Base-by-base conservation (phyloP, 1,140 invertebrate genomes). In the Holcopasites calliopsidis region DNA sequence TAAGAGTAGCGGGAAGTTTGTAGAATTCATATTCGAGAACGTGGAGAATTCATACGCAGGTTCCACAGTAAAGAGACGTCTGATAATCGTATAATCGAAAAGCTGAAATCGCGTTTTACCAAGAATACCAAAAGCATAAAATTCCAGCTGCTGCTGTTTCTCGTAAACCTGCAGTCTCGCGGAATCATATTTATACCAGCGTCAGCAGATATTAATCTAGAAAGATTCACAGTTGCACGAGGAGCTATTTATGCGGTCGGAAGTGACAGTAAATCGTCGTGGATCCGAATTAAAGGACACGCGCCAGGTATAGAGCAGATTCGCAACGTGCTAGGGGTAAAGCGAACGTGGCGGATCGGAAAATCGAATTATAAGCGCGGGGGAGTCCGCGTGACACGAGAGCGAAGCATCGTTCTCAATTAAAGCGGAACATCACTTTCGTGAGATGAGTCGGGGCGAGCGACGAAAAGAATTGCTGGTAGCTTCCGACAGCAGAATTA, bases 351-450 rank as follows among this genome's bases (percentile, higher is more conserved):
- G 26, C 62, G 50, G 49, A 73, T 73, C 16, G 11, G 60, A 68
- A 62, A 57, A 80, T 77, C 49, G 62, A 77, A 70, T 77, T 66
- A 55, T 38, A 35, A 55, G n/a, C n/a, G 28, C n/a, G 28, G 62
- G 21, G 33, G 55, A n/a, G n/a, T 35, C 0, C 5, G 11, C 21
- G 49, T 26, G 28, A 40, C 80, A 82, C 79, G 80, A 52, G 50
- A 82, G 28, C 61, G n/a, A 54, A 35, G 40, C 79, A 82, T 82
- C 80, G 64, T 49, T 82, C 80, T 81, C 79, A 77, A 82, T 82
- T 82, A 82, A 64, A 54, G 74, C 21, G 65, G 70, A n/a, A 47
- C n/a, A 74, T 33, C 70, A 42, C 55, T 82, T 82, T 61, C 57
- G 58, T 40, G 57, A n/a, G n/a, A 77, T 49, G 47, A 62, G 64